These are phyloP conservation scores for Drosophila siamana DNA, from an alignment of 2,888 invertebrate species.

Conservation along the genomic window DNA sequence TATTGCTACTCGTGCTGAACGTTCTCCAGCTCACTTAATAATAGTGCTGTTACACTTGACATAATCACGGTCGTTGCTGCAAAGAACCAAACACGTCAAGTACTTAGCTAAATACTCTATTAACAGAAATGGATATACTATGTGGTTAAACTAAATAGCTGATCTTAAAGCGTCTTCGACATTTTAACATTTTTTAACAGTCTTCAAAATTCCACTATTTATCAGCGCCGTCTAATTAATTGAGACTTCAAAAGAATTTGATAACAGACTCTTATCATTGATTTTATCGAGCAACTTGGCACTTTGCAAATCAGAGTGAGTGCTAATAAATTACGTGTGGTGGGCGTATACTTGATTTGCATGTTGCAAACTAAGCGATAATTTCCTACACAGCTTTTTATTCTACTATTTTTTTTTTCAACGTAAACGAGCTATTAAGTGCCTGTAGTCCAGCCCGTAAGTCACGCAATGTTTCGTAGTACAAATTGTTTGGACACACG, in stretches of 20 bases:
- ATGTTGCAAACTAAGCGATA: conserved; percentile 28
- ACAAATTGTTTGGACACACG: conserved; percentile 35
- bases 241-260: neutral
- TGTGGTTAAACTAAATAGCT: neutral
- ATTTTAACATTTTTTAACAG: neutral
- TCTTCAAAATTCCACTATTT: neutral
- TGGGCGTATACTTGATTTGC: conserved; percentile 21
- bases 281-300: neutral
- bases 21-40: conserved; percentile 6
- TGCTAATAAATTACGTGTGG: conserved; percentile 2
- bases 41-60: conserved; percentile 19
- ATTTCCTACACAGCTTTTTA: conserved; percentile 26
- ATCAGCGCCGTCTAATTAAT: neutral
- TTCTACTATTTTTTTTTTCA: conserved; percentile 14
- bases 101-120: neutral
- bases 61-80: conserved; percentile 4
- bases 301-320: neutral
- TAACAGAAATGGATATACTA: neutral
- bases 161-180: neutral
- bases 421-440: conserved; percentile 51
- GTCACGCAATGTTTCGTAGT: conserved; percentile 45
- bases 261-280: neutral
- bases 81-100: neutral
- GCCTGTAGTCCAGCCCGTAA: conserved; percentile 1
- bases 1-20: conserved; percentile 4